Evolutionary conservation across 2,888 invertebrate genomes (phyloP).

Genomic region (Ceratothoa steindachneri): DNA sequence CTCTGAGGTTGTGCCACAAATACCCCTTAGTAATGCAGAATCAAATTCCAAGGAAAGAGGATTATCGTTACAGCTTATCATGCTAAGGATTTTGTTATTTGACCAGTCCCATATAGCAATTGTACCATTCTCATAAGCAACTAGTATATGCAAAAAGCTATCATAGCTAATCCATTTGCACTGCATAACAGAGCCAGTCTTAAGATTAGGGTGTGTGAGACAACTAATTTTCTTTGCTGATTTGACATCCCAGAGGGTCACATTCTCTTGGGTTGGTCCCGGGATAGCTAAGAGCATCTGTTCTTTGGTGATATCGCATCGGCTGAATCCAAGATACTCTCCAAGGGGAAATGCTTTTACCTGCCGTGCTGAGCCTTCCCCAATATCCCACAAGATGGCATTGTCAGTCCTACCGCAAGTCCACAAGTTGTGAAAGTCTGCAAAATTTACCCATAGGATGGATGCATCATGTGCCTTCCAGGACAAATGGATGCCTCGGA

Average conservation of each 20-base stretch:
- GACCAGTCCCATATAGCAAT: slow-evolving; percentile 39
- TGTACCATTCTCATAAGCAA: slow-evolving; percentile 41
- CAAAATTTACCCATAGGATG: slow-evolving; percentile 25
- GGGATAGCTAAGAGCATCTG: slow-evolving; percentile 32
- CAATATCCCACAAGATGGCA: slow-evolving; percentile 30
- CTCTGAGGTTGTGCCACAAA: slow-evolving; percentile 38
- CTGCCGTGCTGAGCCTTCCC: background rate
- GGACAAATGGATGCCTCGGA: background rate
- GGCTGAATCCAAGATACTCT: slow-evolving; percentile 40
- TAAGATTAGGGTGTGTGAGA: slow-evolving; percentile 18
- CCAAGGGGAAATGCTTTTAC: slow-evolving; percentile 16
- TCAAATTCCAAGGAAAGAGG: slow-evolving; percentile 40
- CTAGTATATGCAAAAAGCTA: slow-evolving; percentile 4
- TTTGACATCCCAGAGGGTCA: slow-evolving; percentile 34
- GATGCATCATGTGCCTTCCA: slow-evolving; percentile 30
- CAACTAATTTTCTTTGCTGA: slow-evolving; percentile 27
- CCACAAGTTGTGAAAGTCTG: slow-evolving; percentile 24
- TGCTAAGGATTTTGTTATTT: slow-evolving; percentile 19
- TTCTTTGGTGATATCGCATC: slow-evolving; percentile 22
- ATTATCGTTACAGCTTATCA: slow-evolving; percentile 26
- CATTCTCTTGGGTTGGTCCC: slow-evolving; percentile 34
- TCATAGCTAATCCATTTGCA: slow-evolving; percentile 25
- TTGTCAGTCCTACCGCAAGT: slow-evolving; percentile 27
- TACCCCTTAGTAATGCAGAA: slow-evolving; percentile 14
- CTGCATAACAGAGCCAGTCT: slow-evolving; percentile 39